A percentile compares a stretch with the other conserved stretches of the same genome.
Conservation (phyloP, 1,140 invertebrate genomes). For the Streblospio benedicti region DNA sequence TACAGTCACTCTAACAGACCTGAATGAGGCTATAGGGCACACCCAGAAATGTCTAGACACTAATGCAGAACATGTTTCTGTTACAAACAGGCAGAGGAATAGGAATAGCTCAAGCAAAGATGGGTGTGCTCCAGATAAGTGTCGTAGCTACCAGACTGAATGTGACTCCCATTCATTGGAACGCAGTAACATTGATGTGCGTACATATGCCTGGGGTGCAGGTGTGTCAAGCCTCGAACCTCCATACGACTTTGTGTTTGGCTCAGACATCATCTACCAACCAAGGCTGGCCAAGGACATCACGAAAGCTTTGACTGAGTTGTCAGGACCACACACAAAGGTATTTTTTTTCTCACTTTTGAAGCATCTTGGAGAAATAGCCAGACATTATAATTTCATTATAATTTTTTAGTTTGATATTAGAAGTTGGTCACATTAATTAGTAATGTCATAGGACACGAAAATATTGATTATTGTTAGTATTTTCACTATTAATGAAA, state of each 20-base stretch:
- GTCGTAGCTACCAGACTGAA: too few relatives aligned
- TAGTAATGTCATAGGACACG: too few relatives aligned
- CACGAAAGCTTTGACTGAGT: neutral
- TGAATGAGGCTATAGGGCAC: neutral
- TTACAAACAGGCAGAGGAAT: neutral
- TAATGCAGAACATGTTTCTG: neutral
- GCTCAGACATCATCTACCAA: constrained; percentile 10
- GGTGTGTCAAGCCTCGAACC: neutral
- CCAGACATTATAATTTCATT: too few relatives aligned
- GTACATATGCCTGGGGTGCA: neutral
- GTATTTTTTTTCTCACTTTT: too few relatives aligned
- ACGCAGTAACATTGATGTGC: neutral
- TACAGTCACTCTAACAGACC: neutral
- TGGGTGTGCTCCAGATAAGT: too few relatives aligned
- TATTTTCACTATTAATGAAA: too few relatives aligned
- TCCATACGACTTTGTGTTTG: constrained; percentile 2
- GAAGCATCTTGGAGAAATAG: too few relatives aligned
- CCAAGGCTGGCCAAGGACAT: neutral
- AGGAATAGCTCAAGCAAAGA: too few relatives aligned
- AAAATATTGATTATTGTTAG: too few relatives aligned
- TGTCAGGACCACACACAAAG: constrained; percentile 1
- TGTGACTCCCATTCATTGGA: too few relatives aligned
- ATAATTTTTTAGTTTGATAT: too few relatives aligned
- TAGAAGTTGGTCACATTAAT: too few relatives aligned
- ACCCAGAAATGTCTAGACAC: neutral